Base-by-base conservation (phyloP, 2,888 invertebrate genomes). In the Prionchulus punctatus region DNA sequence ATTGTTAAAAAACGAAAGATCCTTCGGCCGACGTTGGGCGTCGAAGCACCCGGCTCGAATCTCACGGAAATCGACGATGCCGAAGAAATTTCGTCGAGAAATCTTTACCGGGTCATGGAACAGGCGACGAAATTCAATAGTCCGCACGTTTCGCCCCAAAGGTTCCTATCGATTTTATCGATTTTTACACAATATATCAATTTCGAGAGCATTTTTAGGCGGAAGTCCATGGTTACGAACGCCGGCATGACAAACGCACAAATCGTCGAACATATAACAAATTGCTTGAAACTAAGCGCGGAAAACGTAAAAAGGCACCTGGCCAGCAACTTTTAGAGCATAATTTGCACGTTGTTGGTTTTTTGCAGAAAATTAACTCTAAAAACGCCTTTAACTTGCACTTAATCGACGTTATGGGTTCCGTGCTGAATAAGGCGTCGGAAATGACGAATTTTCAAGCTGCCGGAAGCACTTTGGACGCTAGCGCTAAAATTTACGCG, bases 381-480 rank as follows among this genome's bases (percentile, higher is more conserved):
- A 86, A 87, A 68, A 90, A 90, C 78, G 90, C 87, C 0, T 91
- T 90, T 80, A 82, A 81, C 60, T 75, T 89, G 1, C 83, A 85
- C 61, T 77, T 90, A 50, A 89, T 90, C 64, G 89, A 91, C 70
- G 84, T 84, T 63, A 81, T 90, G 79, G 79, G 82, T 0, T 81
- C 81, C 25, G 79, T 88, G 75, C 69, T 87, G 43, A 70, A 72
- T 57, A 79, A 81, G 54, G 81, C 82, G 65, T 81, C 83, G 67
- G 77, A 79, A 1, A 79, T 82, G 4, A 77, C 85, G 73, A 76
- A 76, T 63, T 76, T 77, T 59, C 74, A 86, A 79, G 81, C 86
- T 15, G 88, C 86, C 1, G 84, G 86, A 51, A 83, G 84, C 0
- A 83, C 89, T 0, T 74, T 91, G 52, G 90, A 90, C 71, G 88